A percentile compares a stretch with the other conserved stretches of the same genome.
Evolutionary conservation across 2,888 invertebrate species (phyloP).

Genomic region (Tyria jacobaeae): DNA sequence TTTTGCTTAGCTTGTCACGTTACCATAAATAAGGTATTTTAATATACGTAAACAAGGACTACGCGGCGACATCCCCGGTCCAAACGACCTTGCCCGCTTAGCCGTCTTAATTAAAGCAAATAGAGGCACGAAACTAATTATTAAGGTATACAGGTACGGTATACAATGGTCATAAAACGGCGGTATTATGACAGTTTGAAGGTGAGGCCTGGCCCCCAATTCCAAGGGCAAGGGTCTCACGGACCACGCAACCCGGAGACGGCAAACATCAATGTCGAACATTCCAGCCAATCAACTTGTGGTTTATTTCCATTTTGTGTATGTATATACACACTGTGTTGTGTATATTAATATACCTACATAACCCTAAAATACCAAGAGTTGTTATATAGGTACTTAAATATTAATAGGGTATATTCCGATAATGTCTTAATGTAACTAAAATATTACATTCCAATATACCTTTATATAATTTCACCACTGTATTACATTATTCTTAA

Average conservation of each 20-base stretch:
- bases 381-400: too few species aligned
- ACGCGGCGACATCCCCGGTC: constrained; percentile 48
- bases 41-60: constrained; percentile 46
- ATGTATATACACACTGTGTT: too few species aligned
- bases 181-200: constrained; percentile 53
- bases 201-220: constrained; percentile 37
- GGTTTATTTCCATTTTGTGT: too few species aligned
- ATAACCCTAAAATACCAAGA: too few species aligned
- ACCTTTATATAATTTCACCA: too few species aligned
- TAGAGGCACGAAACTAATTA: constrained; percentile 60
- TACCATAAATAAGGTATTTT: constrained; percentile 48
- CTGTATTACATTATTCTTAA: too few species aligned
- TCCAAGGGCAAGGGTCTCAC: constrained; percentile 44
- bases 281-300: too few species aligned
- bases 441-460: too few species aligned
- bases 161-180: constrained; percentile 36
- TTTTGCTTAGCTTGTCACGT: constrained; percentile 30
- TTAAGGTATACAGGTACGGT: constrained; percentile 40
- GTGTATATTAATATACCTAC: too few species aligned
- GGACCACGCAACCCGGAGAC: constrained; percentile 50
- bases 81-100: constrained; percentile 51
- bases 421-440: too few species aligned
- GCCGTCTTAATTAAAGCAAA: constrained; percentile 57
- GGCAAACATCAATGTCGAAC: constrained; percentile 44
- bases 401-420: too few species aligned